Conservation (phyloP, 1,140 invertebrate species). For the Helicoverpa armigera region DNA sequence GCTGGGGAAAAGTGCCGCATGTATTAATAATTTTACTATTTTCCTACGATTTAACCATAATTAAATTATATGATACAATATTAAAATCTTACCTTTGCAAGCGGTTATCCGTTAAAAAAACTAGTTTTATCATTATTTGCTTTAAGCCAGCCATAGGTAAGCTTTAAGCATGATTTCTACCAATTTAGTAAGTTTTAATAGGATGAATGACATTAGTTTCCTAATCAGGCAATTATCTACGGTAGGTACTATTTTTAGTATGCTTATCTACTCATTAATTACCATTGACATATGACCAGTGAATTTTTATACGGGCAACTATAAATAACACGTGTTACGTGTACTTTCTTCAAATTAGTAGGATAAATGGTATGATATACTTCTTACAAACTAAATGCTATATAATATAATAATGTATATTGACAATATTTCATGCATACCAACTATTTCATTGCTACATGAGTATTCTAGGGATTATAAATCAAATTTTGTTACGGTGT, state of each 20-base stretch:
- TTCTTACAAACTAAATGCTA: too few relatives aligned
- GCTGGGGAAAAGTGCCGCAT: too few relatives aligned
- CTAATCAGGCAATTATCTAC: slow-evolving; percentile 35
- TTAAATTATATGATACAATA: slow-evolving; percentile 12
- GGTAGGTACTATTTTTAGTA: not conserved
- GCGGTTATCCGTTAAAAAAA: slow-evolving; percentile 26
- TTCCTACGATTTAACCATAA: not conserved
- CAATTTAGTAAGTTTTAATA: slow-evolving; percentile 57
- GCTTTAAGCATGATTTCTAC: slow-evolving; percentile 60
- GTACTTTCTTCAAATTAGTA: too few relatives aligned
- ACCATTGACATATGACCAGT: not conserved
- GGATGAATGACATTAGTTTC: slow-evolving; percentile 29
- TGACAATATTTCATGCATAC: too few relatives aligned
- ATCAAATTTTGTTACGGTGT: too few relatives aligned
- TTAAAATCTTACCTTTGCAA: slow-evolving; percentile 54
- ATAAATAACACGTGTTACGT: too few relatives aligned
- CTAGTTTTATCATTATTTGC: slow-evolving; percentile 37
- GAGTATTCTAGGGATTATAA: too few relatives aligned
- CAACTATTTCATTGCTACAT: too few relatives aligned
- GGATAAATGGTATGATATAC: too few relatives aligned
- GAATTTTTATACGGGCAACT: too few relatives aligned
- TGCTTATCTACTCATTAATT: not conserved
- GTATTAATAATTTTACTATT: not conserved
- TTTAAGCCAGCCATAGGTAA: slow-evolving; percentile 56
- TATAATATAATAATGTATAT: too few relatives aligned